Base-by-base conservation (phyloP, 1,140 invertebrate genomes). In the Drosophila neocordata region DNA sequence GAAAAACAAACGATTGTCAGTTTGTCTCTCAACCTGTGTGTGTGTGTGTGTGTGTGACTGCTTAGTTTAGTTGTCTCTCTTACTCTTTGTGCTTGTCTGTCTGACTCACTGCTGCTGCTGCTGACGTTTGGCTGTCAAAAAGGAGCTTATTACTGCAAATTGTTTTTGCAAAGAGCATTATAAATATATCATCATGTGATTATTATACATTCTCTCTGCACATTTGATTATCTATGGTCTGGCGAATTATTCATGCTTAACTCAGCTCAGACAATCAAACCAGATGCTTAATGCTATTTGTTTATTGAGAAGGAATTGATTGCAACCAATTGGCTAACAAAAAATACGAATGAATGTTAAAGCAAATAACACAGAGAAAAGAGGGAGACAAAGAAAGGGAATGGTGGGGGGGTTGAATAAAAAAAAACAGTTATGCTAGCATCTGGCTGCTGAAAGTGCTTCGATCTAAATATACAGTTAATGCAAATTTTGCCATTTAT, bases 201-300 rank as follows among this genome's bases (percentile, higher is more conserved):
- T 55, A 31, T 31, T 24, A 55, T 24, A 56, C 53, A 56, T 15
- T 15, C 13, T 56, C 15, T 20, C 41, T 56, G 34, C 31, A 27
- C 53, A 56, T 56, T 34, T 56, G 53, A 56, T 56, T 56, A 34
- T 56, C 53, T 15, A 34, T 56, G 53, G 53, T 34, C 53, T 56
- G 53, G 41, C 41, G 41, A 48, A 48, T 48, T 18, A 48, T 48
- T 48, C 41, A 34, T 34, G 53, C 24, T 34, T 34, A 53, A 34
- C 53, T 48, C 24, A 56, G 53, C 53, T 56, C 53, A 56, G 27
- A 56, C 53, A 56, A 56, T 56, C 53, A 56, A 56, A 34, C 27
- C 53, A 56, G 53, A 56, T 18, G 53, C 53, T 56, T 56, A 56
- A 56, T 56, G 15, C 51, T 41, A 68, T 69, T 67, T 60, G 60